These are phyloP conservation scores for Mastomys natalensis DNA, from an alignment of 2,113 vertebrate genomes.

Conservation along the genomic window DNA sequence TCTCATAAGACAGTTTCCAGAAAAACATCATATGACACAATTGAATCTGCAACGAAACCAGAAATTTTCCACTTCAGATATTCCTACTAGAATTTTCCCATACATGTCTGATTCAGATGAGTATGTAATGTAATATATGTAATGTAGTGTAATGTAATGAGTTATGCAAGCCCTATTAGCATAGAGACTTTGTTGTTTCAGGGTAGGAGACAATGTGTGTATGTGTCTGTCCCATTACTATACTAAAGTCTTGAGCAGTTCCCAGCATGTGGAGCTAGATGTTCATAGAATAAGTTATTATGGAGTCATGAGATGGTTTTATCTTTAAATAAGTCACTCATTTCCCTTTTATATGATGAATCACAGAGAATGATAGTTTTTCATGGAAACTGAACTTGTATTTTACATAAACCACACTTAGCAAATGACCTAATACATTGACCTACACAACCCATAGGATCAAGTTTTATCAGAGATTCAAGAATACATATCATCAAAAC, in stretches of 20 bases:
- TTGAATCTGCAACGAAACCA: no score
- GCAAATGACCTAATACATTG: background rate
- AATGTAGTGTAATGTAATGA: background rate
- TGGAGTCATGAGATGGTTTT: conserved; percentile 20
- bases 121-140: background rate
- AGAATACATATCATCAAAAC: background rate
- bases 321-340: conserved; percentile 12
- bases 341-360: conserved; percentile 13
- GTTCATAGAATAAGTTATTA: conserved; percentile 37
- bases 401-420: background rate
- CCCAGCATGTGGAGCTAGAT: background rate
- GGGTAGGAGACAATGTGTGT: background rate
- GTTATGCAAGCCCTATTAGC: background rate
- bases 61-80: no score
- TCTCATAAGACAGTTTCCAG: no score
- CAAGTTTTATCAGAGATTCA: background rate
- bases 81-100: background rate
- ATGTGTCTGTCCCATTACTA: background rate
- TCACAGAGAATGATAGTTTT: conserved; percentile 11
- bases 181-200: background rate
- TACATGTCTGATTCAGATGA: background rate
- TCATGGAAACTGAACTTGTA: conserved; percentile 6
- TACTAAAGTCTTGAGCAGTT: background rate
- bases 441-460: background rate
- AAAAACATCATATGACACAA: no score